Conservation (phyloP, 2,888 invertebrate genomes). For the Opisthograptis luteolata region DNA sequence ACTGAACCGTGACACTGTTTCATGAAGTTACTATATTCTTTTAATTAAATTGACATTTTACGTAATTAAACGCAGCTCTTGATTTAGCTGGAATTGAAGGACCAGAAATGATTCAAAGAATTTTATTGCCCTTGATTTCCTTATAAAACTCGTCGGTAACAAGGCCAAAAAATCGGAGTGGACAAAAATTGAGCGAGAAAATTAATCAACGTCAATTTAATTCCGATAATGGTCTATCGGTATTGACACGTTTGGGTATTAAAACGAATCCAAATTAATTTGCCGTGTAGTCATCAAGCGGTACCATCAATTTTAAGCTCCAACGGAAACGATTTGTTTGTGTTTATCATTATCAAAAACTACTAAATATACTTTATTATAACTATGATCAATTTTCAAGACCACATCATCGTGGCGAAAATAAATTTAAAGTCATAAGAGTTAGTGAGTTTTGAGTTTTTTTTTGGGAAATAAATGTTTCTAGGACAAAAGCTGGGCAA, state of each 20-base stretch:
- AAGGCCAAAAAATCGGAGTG: slow-evolving; percentile 37
- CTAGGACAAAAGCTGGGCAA: too few species aligned
- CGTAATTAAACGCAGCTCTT: slow-evolving; percentile 6
- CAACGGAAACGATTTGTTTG: not conserved
- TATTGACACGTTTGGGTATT: slow-evolving; percentile 45
- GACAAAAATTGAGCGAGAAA: slow-evolving; percentile 42
- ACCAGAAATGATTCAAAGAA: not conserved
- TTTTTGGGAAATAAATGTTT: too few species aligned
- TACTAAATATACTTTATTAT: too few species aligned
- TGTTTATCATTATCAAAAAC: slow-evolving; percentile 60
- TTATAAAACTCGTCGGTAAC: slow-evolving; percentile 34
- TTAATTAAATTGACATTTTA: slow-evolving; percentile 2
- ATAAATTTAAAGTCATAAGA: too few species aligned
- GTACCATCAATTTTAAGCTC: slow-evolving; percentile 58
- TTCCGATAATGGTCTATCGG: slow-evolving; percentile 41
- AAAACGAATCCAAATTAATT: slow-evolving; percentile 61
- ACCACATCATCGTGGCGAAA: too few species aligned
- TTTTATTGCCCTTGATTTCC: slow-evolving; percentile 20
- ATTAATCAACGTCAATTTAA: slow-evolving; percentile 40
- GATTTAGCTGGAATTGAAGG: slow-evolving; percentile 3
- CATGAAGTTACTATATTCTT: slow-evolving; percentile 1
- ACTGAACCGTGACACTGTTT: slow-evolving; percentile 1
- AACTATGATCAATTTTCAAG: too few species aligned
- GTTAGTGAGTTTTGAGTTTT: too few species aligned
- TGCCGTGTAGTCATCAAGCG: slow-evolving; percentile 60